Evolutionary conservation across 2,888 invertebrate species (phyloP).

Genomic region (Parnassius smintheus): DNA sequence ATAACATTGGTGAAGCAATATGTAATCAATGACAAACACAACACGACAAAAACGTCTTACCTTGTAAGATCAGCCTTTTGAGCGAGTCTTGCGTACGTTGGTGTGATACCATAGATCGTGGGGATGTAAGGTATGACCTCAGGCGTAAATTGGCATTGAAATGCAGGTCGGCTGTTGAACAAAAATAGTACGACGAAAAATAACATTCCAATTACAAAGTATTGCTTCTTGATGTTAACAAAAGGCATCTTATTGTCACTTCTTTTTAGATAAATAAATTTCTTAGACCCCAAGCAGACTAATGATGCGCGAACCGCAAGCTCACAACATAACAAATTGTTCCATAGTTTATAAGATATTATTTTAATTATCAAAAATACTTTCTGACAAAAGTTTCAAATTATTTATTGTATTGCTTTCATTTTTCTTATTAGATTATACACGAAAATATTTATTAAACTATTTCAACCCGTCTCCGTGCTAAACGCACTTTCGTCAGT

Average conservation of each 20-base stretch:
- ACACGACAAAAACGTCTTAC: conserved; percentile 69
- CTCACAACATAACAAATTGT: neutral
- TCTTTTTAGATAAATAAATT: conserved; percentile 29
- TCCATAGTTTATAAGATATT: conserved; percentile 8
- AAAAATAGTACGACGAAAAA: conserved; percentile 70
- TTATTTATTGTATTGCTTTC: too few species aligned
- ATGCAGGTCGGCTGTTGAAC: conserved; percentile 66
- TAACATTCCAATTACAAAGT: conserved; percentile 70
- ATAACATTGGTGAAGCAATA: conserved; percentile 29
- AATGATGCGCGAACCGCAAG: conserved; percentile 17
- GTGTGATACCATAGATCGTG: conserved; percentile 94
- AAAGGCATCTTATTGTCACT: conserved; percentile 66
- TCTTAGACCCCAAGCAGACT: neutral
- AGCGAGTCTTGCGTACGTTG: conserved; percentile 92
- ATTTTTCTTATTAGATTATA: too few species aligned
- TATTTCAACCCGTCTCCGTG: too few species aligned
- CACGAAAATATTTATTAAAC: too few species aligned
- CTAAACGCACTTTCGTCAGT: too few species aligned
- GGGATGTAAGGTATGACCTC: conserved; percentile 76
- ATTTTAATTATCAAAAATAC: too few species aligned
- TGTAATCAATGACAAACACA: conserved; percentile 59
- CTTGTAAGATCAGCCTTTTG: conserved; percentile 97
- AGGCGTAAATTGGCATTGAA: conserved; percentile 68
- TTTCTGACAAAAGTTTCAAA: too few species aligned
- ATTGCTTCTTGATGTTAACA: conserved; percentile 74